Base-by-base conservation (phyloP, 1,140 invertebrate species). In the Neelides sp. region DNA sequence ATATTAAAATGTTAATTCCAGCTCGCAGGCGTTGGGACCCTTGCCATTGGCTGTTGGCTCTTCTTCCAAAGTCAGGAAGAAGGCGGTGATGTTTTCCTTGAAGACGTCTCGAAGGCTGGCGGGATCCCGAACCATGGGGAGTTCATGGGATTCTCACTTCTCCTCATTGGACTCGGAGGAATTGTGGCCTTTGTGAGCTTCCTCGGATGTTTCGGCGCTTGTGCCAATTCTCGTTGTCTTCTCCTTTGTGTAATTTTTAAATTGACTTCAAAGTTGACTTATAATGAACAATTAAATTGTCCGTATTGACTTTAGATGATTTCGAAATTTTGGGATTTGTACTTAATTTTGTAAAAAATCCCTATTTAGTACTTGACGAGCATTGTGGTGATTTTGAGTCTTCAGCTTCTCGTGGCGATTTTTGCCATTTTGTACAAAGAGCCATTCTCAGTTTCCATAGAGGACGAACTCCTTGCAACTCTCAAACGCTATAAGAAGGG, bases 341-440 rank as follows among this genome's bases (percentile, higher is more conserved):
- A 35, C 40, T 4, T 28, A 10, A 4, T 46, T 17, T 30, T 12
- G 13, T 30, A 10, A 15, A 46, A 46, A 34, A 30, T 24, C 15
- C 10, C 5, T 64, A 24, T 62, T 69, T 75, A 88, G 85, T 90
- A 89, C 68, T 86, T 90, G 65, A 75, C 78, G 48, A 66, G 86
- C 59, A 81, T 89, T n/a, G 76, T 85, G 39, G 66, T 85, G 36
- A 74, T 87, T 54, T 84, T 89, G 66, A 70, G 83, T 49, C 73
- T 81, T 50, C 83, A 89, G 64, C 81, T 89, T 51, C 73, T 82
- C 54, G 70, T 82, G 17, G 85, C 82, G 34, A 78, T 79, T 3
- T 69, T 87, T 26, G 80, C 79, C 7, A 86, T 88, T 63, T 72
- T 84, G 36, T 85, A 84, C 64, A 74, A 82, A 49, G 76, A 80